Base-by-base conservation (phyloP, 2,797 vertebrate genomes). In the Coluber constrictor region DNA sequence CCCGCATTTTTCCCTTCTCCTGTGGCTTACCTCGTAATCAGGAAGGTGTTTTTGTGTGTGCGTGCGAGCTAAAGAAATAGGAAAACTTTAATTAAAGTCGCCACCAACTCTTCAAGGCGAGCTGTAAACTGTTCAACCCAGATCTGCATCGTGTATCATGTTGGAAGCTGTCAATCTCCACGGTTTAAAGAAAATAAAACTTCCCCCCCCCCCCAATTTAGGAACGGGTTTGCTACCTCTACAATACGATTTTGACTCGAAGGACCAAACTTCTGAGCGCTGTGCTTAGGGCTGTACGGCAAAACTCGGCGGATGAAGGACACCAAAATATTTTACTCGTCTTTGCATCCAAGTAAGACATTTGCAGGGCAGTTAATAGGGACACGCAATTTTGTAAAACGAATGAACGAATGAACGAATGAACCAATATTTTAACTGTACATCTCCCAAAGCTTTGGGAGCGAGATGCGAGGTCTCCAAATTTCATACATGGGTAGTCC, bases 151-250 rank as follows among this genome's bases (percentile, higher is more conserved):
- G 16, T 1, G 10, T 7, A 16, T 27, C 23, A 10, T 51, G 51
- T 9, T 55, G 12, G 7, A n/a, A 8, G 16, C 0, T 1, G 10
- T 3, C 16, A 59, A 3, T 18, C 27, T 60, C 56, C 12, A 16
- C 20, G 0, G 3, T n/a, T 88, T 6, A n/a, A 18, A 83, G 10
- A 25, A 83, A 83, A 83, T 9, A 13, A 27, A 37, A 3, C 8
- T 7, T 7, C 10, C n/a, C n/a, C 1, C 18, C n/a, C n/a, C 9
- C 3, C 0, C 4, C 1, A 13, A 4, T 23, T 3, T 96, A 99
- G 99, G 98, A 98, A 91, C 98, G 98, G 93, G 94, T 97, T n/a
- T 23, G 11, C n/a, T 98, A 97, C 94, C 98, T 99, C 56, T 98
- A 97, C 94, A 96, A 97, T 83, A 60, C 94, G 88, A 98, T 99